Evolutionary conservation across 2,888 invertebrate genomes (phyloP).

Genomic region (Nephrocerus scutellatus): DNA sequence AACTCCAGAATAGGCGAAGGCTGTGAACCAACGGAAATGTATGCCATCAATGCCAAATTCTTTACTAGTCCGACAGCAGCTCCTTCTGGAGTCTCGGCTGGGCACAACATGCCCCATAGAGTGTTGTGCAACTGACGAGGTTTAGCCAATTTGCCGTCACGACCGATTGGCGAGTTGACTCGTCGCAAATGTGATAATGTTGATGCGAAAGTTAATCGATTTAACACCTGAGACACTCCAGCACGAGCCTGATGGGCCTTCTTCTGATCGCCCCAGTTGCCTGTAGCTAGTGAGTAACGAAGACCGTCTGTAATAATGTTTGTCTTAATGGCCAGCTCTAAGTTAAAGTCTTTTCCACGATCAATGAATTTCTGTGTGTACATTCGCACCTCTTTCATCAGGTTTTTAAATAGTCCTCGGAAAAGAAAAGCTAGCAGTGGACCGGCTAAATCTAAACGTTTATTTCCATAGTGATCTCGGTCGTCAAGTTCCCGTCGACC

Average conservation of each 20-base stretch:
- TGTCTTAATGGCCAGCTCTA: constrained; percentile 84
- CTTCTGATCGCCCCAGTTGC: constrained; percentile 99
- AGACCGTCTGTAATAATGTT: constrained; percentile 97
- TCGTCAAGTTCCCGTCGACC: constrained; percentile 97
- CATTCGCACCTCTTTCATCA: constrained; percentile 95
- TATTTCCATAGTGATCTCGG: constrained; percentile 99
- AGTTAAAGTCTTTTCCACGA: constrained; percentile 95
- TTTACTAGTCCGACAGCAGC: constrained; percentile 96
- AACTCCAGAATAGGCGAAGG: constrained; percentile 99
- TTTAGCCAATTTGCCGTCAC: constrained; percentile 98
- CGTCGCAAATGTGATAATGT: constrained; percentile 96
- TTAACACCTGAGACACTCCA: constrained; percentile 76
- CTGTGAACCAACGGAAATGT: constrained; percentile 98
- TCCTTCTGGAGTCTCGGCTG: constrained; percentile 99
- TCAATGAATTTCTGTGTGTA: constrained; percentile 99
- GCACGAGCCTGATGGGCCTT: constrained; percentile 88
- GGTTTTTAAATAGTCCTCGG: constrained; percentile 89
- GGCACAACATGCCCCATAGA: constrained; percentile 99
- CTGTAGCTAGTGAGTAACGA: constrained; percentile 96
- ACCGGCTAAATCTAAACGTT: constrained; percentile 94
- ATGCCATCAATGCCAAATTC: constrained; percentile 98
- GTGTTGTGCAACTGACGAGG: constrained; percentile 99
- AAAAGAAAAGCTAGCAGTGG: constrained; percentile 95
- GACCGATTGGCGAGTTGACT: constrained; percentile 97
- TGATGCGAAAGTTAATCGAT: constrained; percentile 96